These are phyloP conservation scores for Zaprionus taronus DNA, from an alignment of 1,140 invertebrate species.

Conservation along the genomic window DNA sequence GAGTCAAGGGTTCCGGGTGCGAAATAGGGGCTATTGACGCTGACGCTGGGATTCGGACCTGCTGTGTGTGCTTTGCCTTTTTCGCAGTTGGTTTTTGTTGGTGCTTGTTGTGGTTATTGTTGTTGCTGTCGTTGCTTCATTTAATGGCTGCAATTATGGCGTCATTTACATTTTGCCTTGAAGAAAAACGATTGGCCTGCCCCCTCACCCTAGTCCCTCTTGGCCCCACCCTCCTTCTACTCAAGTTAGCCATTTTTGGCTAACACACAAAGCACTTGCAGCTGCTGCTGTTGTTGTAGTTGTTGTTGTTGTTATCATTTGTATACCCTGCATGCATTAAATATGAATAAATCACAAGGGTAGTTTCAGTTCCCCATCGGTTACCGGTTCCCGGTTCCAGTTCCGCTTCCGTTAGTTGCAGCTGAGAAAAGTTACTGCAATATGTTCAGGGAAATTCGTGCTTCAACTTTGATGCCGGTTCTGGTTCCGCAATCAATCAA, in stretches of 20 bases:
- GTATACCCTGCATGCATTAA: constrained; percentile 6
- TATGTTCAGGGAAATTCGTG: neutral
- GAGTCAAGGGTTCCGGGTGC: neutral
- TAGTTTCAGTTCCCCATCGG: neutral
- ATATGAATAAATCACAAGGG: neutral
- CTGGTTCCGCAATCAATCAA: neutral
- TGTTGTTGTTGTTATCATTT: constrained; percentile 46
- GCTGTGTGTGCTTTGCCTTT: constrained; percentile 37
- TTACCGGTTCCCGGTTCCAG: neutral
- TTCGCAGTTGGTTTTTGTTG: neutral
- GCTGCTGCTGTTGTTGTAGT: constrained; percentile 36
- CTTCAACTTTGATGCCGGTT: neutral
- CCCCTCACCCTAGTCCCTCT: neutral
- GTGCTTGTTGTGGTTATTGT: constrained; percentile 4
- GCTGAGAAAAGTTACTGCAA: neutral
- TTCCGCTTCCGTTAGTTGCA: neutral
- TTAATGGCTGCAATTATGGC: constrained; percentile 80
- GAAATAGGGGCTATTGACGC: constrained; percentile 8
- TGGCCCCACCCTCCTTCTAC: no score
- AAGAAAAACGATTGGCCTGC: constrained; percentile 46
- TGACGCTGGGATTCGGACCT: constrained; percentile 31
- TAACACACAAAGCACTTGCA: constrained; percentile 29
- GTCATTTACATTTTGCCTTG: constrained; percentile 79
- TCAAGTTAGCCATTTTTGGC: constrained; percentile 40
- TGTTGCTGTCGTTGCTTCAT: constrained; percentile 46